Evolutionary conservation across 2,797 vertebrate species (phyloP).

Genomic region (Myotis myotis): DNA sequence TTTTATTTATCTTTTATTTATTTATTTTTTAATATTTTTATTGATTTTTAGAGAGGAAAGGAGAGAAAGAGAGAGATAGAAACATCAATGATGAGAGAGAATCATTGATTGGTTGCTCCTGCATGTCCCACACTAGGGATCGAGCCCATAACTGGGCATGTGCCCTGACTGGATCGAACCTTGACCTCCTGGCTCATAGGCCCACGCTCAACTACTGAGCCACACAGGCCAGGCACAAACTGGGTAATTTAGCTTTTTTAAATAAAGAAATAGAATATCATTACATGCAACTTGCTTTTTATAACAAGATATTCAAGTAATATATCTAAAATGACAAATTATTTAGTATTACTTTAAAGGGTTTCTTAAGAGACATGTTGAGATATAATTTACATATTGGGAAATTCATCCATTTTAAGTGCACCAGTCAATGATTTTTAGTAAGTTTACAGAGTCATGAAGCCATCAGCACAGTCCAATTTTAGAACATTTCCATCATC

Average conservation of each 20-base stretch:
- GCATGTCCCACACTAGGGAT: neutral
- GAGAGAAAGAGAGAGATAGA: neutral
- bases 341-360: neutral
- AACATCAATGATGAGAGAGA: neutral
- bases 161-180: no score
- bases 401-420: neutral
- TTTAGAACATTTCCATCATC: conserved; percentile 14
- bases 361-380: neutral
- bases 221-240: neutral
- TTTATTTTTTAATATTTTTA: neutral
- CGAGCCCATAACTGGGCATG: neutral
- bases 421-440: neutral
- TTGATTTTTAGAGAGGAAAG: neutral
- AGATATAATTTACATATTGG: neutral
- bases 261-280: neutral
- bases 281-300: neutral
- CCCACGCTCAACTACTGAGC: neutral
- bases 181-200: no score
- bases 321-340: conserved; percentile 26
- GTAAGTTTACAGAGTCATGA: neutral
- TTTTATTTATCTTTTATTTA: neutral
- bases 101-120: neutral
- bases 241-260: no score
- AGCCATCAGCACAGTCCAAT: neutral
- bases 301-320: conserved; percentile 14